These are phyloP conservation scores for Eilema caniola DNA, from an alignment of 2,888 invertebrate genomes.

Conservation along the genomic window DNA sequence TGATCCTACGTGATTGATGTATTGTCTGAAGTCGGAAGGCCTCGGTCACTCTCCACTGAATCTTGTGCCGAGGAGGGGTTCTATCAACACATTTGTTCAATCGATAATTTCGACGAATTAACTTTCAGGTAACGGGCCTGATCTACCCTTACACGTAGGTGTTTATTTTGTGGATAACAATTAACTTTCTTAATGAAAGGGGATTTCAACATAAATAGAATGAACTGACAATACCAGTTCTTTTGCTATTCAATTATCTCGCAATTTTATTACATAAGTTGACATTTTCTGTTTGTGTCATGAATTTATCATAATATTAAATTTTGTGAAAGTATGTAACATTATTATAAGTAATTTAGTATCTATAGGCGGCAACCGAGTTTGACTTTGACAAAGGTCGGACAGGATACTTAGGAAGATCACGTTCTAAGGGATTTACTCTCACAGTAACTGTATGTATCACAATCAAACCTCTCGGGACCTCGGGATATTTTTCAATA, in stretches of 20 bases:
- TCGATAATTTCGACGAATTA: constrained; percentile 19
- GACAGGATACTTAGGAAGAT: constrained; percentile 48
- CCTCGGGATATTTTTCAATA: constrained; percentile 12
- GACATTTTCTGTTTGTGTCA: constrained; percentile 14
- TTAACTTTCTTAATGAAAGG: not conserved
- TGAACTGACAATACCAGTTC: not conserved
- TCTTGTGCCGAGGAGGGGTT: constrained; percentile 27
- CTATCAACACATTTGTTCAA: constrained; percentile 9
- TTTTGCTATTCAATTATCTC: not conserved
- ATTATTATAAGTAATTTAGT: constrained; percentile 44
- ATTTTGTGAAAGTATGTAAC: constrained; percentile 20
- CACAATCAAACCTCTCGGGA: constrained; percentile 34
- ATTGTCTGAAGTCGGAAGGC: constrained; percentile 43
- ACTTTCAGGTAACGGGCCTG: not conserved
- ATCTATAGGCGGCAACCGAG: constrained; percentile 30
- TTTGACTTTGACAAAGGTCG: constrained; percentile 53
- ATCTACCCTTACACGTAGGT: not conserved
- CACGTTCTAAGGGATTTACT: constrained; percentile 42
- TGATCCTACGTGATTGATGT: constrained; percentile 67
- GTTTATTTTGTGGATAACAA: not conserved
- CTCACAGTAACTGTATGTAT: constrained; percentile 34
- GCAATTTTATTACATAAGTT: not conserved
- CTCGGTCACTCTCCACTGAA: constrained; percentile 37
- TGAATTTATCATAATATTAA: constrained; percentile 15
- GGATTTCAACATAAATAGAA: not conserved